Conservation (phyloP, 2,888 invertebrate species). For the Dryocosmus kuriphilus region DNA sequence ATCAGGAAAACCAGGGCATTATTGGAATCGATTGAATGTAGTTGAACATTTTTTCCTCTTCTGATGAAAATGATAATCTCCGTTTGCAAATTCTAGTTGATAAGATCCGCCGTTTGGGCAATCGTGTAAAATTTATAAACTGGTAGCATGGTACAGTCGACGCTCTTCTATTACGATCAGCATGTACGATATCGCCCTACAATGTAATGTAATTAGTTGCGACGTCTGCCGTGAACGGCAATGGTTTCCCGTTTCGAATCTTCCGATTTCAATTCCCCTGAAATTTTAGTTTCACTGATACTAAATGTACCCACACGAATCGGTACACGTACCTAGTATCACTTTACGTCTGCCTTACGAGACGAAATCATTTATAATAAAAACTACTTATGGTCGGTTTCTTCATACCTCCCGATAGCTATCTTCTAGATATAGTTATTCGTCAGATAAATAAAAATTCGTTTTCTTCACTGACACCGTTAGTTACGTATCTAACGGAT, state of each 20-base stretch:
- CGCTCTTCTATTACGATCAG: constrained; percentile 16
- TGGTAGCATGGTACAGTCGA: constrained; percentile 46
- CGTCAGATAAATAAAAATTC: no score
- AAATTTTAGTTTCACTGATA: constrained; percentile 6
- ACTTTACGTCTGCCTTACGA: neutral
- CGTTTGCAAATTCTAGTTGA: constrained; percentile 46
- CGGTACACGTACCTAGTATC: neutral
- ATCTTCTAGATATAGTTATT: no score
- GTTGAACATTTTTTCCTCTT: neutral
- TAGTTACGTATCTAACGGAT: no score
- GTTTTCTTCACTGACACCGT: no score
- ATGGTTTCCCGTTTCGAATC: constrained; percentile 17
- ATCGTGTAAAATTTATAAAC: constrained; percentile 69
- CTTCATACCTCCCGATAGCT: no score
- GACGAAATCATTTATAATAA: neutral
- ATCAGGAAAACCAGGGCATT: neutral
- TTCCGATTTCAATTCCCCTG: constrained; percentile 3
- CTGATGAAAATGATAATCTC: constrained; percentile 53
- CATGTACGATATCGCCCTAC: constrained; percentile 56
- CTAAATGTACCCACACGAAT: neutral
- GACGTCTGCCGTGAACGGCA: constrained; percentile 45
- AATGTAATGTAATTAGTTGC: constrained; percentile 66
- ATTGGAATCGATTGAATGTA: neutral
- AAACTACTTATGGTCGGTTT: no score
- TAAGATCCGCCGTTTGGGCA: constrained; percentile 51